phyloP scores from a whole-genome alignment of 2,888 invertebrate species.

The Acrobasis consociella region DNA sequence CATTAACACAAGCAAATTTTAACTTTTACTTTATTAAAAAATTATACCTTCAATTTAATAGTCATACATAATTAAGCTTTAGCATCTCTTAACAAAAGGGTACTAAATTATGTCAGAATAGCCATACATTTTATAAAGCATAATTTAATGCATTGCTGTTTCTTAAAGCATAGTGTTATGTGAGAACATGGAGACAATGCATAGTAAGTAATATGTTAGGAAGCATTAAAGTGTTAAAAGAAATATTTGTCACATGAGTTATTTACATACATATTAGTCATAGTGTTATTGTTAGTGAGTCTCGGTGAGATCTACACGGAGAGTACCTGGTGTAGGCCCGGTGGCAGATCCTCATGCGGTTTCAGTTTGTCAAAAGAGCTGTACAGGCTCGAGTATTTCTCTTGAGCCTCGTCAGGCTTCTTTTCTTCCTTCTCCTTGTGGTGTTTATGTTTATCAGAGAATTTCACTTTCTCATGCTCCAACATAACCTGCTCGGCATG shows the following conservation, averaged over 20 bases:
- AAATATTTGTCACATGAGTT: conserved; percentile 20
- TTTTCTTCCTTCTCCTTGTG: conserved; percentile 53
- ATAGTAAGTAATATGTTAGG: conserved; percentile 1
- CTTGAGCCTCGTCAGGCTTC: conserved; percentile 42
- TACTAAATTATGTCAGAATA: not conserved
- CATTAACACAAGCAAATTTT: too few relatives aligned
- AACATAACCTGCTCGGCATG: conserved; percentile 81
- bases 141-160: conserved; percentile 23
- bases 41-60: too few relatives aligned
- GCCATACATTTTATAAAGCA: conserved; percentile 8
- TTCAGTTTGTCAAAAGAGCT: conserved; percentile 73
- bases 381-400: conserved; percentile 74
- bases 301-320: conserved; percentile 47
- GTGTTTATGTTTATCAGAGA: conserved; percentile 63
- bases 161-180: not conserved
- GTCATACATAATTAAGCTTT: not conserved
- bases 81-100: conserved; percentile 1
- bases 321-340: conserved; percentile 71
- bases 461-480: conserved; percentile 75
- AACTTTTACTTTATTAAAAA: too few relatives aligned
- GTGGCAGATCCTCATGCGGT: conserved; percentile 66
- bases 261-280: conserved; percentile 35
- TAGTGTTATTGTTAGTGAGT: conserved; percentile 35
- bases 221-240: conserved; percentile 18
- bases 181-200: conserved; percentile 2